phyloP scores from a whole-genome alignment of 2,113 vertebrate genomes.

The Macaca fascicularis region DNA sequence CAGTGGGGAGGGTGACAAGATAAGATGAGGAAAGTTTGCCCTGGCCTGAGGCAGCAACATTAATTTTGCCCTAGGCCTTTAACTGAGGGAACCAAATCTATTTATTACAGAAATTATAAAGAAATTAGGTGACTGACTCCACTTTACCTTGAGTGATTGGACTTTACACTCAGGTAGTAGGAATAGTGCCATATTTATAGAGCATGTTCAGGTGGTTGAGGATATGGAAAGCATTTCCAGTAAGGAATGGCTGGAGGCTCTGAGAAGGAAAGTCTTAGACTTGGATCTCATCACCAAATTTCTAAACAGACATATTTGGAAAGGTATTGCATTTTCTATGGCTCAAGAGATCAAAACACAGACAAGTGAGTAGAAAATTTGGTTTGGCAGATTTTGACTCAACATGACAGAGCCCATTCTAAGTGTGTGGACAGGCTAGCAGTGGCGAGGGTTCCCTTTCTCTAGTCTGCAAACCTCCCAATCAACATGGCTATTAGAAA shows the following conservation, averaged over 20 bases:
- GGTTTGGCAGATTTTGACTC: background rate
- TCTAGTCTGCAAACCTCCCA: background rate
- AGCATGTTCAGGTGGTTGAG: background rate
- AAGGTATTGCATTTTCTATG: background rate
- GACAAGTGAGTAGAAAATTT: background rate
- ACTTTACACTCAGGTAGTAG: background rate
- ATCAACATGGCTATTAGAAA: background rate
- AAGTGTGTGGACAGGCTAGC: background rate
- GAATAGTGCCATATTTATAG: background rate
- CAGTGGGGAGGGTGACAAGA: background rate
- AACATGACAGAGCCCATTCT: background rate
- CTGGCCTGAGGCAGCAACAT: background rate
- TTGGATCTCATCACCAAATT: background rate
- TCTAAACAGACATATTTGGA: background rate
- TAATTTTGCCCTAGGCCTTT: background rate
- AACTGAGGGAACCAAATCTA: background rate
- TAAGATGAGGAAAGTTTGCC: fast-evolving
- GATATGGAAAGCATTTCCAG: background rate
- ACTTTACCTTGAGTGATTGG: background rate
- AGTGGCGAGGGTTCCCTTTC: background rate
- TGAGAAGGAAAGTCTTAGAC: background rate
- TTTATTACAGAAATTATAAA: background rate
- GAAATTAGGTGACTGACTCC: background rate
- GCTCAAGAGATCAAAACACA: background rate
- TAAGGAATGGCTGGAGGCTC: background rate